Evolutionary conservation across 2,888 invertebrate genomes (phyloP).

Genomic region (Trissoscelio sp.): DNA sequence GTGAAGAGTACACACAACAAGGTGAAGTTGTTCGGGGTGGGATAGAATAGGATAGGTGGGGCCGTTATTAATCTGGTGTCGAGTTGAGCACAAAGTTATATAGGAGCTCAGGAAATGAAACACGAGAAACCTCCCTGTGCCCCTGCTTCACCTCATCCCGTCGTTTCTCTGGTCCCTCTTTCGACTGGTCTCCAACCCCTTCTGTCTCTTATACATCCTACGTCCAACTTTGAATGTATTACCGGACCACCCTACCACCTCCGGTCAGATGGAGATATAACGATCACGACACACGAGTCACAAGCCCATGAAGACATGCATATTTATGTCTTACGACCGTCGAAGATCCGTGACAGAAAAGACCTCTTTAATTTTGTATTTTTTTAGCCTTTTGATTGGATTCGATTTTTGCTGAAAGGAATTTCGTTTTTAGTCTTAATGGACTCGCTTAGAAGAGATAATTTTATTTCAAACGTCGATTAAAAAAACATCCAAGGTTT

Average conservation of each 20-base stretch:
- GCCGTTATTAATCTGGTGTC: slow-evolving; percentile 84
- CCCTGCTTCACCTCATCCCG: slow-evolving; percentile 68
- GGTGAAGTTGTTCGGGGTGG: slow-evolving; percentile 79
- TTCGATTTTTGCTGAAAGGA: slow-evolving; percentile 16
- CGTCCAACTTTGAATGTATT: slow-evolving; percentile 82
- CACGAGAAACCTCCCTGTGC: slow-evolving; percentile 79
- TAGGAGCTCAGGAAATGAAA: slow-evolving; percentile 84
- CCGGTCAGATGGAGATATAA: slow-evolving; percentile 83
- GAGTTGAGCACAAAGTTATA: slow-evolving; percentile 84
- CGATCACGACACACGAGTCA: slow-evolving; percentile 81
- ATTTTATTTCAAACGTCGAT: slow-evolving; percentile 8
- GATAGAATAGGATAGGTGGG: slow-evolving; percentile 81
- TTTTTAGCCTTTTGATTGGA: slow-evolving; percentile 41
- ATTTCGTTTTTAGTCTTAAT: slow-evolving; percentile 19
- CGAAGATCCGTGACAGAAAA: slow-evolving; percentile 64
- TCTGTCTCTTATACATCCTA: slow-evolving; percentile 76
- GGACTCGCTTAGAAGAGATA: background rate
- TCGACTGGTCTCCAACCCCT: slow-evolving; percentile 77
- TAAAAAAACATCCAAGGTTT: background rate
- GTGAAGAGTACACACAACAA: slow-evolving; percentile 71
- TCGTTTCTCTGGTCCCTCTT: slow-evolving; percentile 68
- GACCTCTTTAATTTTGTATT: slow-evolving; percentile 41
- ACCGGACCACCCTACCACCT: slow-evolving; percentile 79
- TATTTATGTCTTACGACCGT: slow-evolving; percentile 77
- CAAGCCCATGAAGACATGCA: slow-evolving; percentile 78